phyloP scores from a whole-genome alignment of 1,140 invertebrate genomes.

The Bacillus rossius region DNA sequence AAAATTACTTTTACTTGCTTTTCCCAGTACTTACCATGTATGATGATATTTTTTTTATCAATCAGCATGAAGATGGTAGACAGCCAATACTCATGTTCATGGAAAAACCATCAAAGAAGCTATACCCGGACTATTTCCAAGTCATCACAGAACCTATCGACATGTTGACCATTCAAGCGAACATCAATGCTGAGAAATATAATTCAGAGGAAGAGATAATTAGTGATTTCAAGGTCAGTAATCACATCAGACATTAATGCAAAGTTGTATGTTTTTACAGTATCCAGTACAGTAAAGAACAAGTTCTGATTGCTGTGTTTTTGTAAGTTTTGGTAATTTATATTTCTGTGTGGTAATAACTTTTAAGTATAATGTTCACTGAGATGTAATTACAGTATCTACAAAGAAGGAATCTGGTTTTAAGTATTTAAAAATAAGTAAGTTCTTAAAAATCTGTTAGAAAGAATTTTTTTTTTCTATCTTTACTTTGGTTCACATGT shows the following conservation, averaged over 20 bases:
- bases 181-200: conserved; percentile 74
- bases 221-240: conserved; percentile 57
- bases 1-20: too few relatives aligned
- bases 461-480: too few relatives aligned
- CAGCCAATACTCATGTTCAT: conserved; percentile 89
- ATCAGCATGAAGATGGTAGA: conserved; percentile 69
- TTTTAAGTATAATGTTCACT: neutral
- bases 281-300: neutral
- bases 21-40: conserved; percentile 4
- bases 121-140: conserved; percentile 87
- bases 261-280: too few relatives aligned
- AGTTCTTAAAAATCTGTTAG: too few relatives aligned
- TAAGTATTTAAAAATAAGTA: too few relatives aligned
- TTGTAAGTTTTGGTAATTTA: neutral
- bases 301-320: too few relatives aligned
- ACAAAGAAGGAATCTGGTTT: too few relatives aligned
- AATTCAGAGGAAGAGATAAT: conserved; percentile 57
- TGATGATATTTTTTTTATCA: conserved; percentile 11
- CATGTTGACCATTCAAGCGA: conserved; percentile 88
- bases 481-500: neutral
- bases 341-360: neutral
- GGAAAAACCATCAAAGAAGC: conserved; percentile 92
- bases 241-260: neutral
- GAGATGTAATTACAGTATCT: too few relatives aligned
- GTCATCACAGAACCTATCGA: conserved; percentile 87